Evolutionary conservation across 1,140 invertebrate species (phyloP).

Genomic region (Drosophila leontia): DNA sequence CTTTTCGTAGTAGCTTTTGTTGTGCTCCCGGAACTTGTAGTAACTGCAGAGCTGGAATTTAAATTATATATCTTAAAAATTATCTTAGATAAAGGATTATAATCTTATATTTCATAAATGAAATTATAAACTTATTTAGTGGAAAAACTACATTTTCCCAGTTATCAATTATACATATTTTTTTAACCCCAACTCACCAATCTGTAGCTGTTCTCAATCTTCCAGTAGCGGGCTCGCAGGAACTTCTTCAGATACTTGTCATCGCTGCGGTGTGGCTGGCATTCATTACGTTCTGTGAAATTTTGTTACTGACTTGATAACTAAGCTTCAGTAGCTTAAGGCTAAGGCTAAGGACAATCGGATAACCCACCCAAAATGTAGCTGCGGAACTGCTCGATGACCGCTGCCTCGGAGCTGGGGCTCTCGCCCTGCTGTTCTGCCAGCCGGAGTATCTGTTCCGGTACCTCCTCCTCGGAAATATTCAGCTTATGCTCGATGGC

Average conservation of each 20-base stretch:
- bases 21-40: slow-evolving; percentile 90
- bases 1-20: slow-evolving; percentile 89
- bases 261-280: slow-evolving; percentile 91
- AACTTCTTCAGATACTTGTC: slow-evolving; percentile 93
- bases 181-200: slow-evolving; percentile 86
- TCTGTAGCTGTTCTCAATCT: slow-evolving; percentile 91
- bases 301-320: neutral
- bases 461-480: slow-evolving; percentile 70
- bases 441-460: slow-evolving; percentile 63
- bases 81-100: no score
- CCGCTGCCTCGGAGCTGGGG: slow-evolving; percentile 84
- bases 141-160: no score
- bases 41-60: slow-evolving; percentile 90
- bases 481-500: slow-evolving; percentile 72
- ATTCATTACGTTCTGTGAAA: slow-evolving; percentile 89
- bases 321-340: no score
- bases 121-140: no score
- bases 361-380: slow-evolving; percentile 90
- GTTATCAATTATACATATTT: no score
- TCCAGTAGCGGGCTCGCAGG: slow-evolving; percentile 92
- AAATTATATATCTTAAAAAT: neutral
- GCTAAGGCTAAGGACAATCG: no score
- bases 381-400: slow-evolving; percentile 89
- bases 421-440: slow-evolving; percentile 86
- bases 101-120: no score